Evolutionary conservation across 2,113 vertebrate species (phyloP).

Genomic region (Poicephalus meyeri): DNA sequence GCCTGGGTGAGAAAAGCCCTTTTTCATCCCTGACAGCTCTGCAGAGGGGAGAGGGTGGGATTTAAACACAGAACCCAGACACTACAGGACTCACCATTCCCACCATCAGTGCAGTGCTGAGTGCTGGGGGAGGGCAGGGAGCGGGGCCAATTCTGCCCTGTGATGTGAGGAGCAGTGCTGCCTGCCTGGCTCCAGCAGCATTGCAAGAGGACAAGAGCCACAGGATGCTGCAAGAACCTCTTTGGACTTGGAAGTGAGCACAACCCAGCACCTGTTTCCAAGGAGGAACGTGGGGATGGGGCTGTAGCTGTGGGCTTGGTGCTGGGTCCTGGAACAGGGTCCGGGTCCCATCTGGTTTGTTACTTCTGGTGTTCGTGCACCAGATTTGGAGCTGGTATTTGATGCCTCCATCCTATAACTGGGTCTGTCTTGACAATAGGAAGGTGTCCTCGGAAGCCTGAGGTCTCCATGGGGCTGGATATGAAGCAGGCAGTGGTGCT

Average conservation of each 20-base stretch:
- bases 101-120: neutral
- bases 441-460: rapidly evolving
- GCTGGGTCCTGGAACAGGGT: neutral
- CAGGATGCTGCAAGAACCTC: neutral
- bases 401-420: rapidly evolving
- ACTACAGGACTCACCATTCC: neutral
- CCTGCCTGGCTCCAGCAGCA: neutral
- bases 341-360: neutral
- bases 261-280: neutral
- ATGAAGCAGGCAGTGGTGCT: neutral
- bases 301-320: rapidly evolving
- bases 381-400: neutral
- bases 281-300: neutral
- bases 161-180: neutral
- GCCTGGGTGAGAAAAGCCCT: neutral
- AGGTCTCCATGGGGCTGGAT: neutral
- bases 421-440: rapidly evolving
- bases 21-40: neutral
- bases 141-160: neutral
- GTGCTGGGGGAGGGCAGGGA: neutral
- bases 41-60: neutral
- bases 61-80: neutral
- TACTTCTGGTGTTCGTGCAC: neutral
- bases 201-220: neutral
- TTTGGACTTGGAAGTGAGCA: neutral